These are phyloP conservation scores for Acanthosepion pharaonis DNA, from an alignment of 2,888 invertebrate species.

Conservation along the genomic window DNA sequence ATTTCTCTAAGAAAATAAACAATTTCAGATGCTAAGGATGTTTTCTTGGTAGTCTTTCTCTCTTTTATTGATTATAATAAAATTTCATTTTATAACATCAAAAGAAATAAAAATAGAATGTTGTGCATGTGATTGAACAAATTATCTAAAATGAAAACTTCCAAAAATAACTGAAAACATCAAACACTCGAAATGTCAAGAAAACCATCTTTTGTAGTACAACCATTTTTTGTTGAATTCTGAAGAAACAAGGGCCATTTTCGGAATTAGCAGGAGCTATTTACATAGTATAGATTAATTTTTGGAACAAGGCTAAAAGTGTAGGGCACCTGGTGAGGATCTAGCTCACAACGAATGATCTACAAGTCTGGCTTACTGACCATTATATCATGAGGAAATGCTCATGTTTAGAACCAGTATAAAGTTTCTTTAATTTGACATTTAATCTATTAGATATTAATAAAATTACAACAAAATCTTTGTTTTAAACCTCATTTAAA, in stretches of 20 bases:
- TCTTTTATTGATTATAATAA: background rate
- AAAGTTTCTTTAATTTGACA: too few relatives aligned
- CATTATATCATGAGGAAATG: too few relatives aligned
- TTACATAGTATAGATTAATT: too few relatives aligned
- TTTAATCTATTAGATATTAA: too few relatives aligned
- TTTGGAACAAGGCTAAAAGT: too few relatives aligned
- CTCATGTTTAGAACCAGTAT: too few relatives aligned
- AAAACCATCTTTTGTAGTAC: too few relatives aligned
- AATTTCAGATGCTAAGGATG: background rate
- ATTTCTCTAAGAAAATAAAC: background rate
- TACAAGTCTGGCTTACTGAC: too few relatives aligned
- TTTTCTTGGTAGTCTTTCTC: background rate
- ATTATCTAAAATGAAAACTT: background rate
- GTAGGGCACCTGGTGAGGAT: too few relatives aligned
- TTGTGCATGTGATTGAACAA: background rate
- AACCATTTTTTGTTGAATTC: background rate
- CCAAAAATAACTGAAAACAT: background rate
- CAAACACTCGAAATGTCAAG: background rate
- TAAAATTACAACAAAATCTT: too few relatives aligned
- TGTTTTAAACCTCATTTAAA: too few relatives aligned
- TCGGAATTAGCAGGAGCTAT: background rate
- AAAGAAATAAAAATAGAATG: background rate
- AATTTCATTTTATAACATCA: background rate
- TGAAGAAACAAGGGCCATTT: background rate
- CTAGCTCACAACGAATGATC: too few relatives aligned